Evolutionary conservation across 2,888 invertebrate genomes (phyloP).

Genomic region (Ferrisia virgata): DNA sequence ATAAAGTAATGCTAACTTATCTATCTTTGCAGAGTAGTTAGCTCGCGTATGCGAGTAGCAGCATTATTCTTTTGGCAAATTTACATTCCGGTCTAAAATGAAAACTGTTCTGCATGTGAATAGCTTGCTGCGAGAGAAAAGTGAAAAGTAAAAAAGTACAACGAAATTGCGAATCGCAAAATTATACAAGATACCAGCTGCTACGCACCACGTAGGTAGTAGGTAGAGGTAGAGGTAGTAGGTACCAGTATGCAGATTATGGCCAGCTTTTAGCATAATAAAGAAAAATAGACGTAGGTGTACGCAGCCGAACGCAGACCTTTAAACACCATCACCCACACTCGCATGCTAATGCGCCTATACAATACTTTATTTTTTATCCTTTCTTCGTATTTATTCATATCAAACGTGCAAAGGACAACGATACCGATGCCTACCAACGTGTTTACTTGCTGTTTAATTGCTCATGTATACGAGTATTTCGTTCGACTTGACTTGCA

Average conservation of each 20-base stretch:
- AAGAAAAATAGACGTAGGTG: background rate
- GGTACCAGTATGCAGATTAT: background rate
- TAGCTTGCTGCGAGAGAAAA: background rate
- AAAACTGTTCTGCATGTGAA: constrained; percentile 26
- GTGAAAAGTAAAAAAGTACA: background rate
- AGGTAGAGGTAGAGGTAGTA: background rate
- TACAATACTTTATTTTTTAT: too few species aligned
- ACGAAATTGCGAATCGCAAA: background rate
- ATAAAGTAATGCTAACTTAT: background rate
- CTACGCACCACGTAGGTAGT: background rate
- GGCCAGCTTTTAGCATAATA: background rate
- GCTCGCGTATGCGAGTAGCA: too few species aligned
- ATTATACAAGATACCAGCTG: background rate
- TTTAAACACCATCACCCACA: background rate
- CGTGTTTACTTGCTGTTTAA: too few species aligned
- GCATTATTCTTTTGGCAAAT: constrained; percentile 20
- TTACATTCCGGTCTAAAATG: background rate
- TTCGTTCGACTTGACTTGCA: too few species aligned
- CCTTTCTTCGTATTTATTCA: background rate
- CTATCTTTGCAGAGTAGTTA: background rate
- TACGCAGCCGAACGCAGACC: background rate
- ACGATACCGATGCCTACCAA: too few species aligned
- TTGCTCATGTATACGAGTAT: too few species aligned
- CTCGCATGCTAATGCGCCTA: background rate
- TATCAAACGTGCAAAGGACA: background rate